Percentiles rank a stretch among this genome's conserved stretches.
phyloP scores from a whole-genome alignment of 2,797 vertebrate species.

The Bovichtus diacanthus region DNA sequence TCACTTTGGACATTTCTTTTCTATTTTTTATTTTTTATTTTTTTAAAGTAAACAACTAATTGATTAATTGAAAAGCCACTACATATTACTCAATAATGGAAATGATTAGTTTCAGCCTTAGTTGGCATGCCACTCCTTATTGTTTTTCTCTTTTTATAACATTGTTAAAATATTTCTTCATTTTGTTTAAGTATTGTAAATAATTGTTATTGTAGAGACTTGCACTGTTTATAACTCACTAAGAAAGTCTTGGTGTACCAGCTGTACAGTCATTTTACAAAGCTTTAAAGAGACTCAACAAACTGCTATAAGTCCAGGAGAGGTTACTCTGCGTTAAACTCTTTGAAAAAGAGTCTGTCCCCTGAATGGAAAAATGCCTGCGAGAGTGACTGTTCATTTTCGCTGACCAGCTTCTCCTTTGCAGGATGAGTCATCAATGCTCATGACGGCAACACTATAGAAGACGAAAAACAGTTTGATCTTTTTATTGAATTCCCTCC shows the following conservation, averaged over 20 bases:
- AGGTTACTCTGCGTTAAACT: too few relatives aligned
- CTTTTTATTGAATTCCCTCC: conserved; percentile 12
- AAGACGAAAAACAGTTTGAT: not conserved
- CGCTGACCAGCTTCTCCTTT: conserved; percentile 33
- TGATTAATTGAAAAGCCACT: too few relatives aligned
- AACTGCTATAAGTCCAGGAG: not conserved
- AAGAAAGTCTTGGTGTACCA: not conserved
- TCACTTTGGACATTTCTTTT: too few relatives aligned
- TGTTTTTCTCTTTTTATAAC: too few relatives aligned
- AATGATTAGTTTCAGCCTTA: not conserved
- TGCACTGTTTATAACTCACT: too few relatives aligned
- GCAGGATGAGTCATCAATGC: conserved; percentile 39
- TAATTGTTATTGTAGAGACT: too few relatives aligned
- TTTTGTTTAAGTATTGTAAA: too few relatives aligned
- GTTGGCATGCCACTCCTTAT: too few relatives aligned
- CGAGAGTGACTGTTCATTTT: conserved; percentile 29
- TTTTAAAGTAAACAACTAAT: too few relatives aligned
- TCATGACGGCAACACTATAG: not conserved
- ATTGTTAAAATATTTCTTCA: too few relatives aligned
- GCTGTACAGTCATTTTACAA: not conserved
- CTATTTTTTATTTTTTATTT: too few relatives aligned
- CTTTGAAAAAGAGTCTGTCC: not conserved
- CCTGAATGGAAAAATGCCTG: not conserved
- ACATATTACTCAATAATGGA: too few relatives aligned
- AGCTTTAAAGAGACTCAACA: not conserved